phyloP scores from a whole-genome alignment of 1,140 invertebrate species.

The Amyelois transitella region DNA sequence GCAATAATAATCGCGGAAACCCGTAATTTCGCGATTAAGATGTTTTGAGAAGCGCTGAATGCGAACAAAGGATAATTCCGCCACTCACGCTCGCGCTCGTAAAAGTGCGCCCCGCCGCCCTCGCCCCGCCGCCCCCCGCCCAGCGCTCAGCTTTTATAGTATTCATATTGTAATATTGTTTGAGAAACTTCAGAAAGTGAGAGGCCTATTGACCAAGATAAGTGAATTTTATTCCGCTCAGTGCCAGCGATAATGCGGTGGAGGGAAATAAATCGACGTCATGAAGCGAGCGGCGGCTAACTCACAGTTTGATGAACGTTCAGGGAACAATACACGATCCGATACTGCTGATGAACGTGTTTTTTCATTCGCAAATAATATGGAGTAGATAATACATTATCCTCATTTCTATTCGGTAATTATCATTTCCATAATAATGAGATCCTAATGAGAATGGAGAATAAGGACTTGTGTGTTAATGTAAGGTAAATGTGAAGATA shows the following conservation, averaged over 20 bases:
- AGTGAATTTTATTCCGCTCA: neutral
- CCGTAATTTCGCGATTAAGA: neutral
- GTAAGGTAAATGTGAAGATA: too few relatives aligned
- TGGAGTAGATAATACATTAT: too few relatives aligned
- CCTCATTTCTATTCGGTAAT: too few relatives aligned
- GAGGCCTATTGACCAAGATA: neutral
- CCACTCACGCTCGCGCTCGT: neutral
- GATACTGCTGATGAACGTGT: too few relatives aligned
- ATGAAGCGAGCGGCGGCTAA: neutral
- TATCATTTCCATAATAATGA: too few relatives aligned
- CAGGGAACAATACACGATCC: neutral
- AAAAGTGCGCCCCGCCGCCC: neutral
- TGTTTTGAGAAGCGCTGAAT: neutral
- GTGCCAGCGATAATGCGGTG: neutral
- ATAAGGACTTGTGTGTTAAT: too few relatives aligned
- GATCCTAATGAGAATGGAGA: too few relatives aligned
- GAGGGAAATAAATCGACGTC: neutral
- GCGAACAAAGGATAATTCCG: neutral
- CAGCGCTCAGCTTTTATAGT: neutral
- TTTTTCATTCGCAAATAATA: too few relatives aligned
- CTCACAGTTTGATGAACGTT: neutral
- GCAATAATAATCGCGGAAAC: neutral
- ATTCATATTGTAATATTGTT: neutral
- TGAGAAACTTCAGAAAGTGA: neutral
- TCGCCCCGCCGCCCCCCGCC: neutral